phyloP scores from a whole-genome alignment of 1,140 invertebrate genomes.

The Lordiphosa collinella region DNA sequence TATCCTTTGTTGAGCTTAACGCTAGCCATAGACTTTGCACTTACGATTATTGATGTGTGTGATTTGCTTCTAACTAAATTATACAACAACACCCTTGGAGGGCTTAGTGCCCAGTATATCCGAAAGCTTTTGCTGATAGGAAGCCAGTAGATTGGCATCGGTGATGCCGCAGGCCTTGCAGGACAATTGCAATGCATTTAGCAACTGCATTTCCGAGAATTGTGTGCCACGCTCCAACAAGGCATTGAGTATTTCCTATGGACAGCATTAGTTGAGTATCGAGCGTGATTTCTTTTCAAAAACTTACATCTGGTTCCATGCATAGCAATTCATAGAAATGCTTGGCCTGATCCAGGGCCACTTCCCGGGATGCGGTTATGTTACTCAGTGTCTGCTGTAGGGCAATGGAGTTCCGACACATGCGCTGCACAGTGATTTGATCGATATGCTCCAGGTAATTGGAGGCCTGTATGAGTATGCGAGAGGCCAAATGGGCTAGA shows the following conservation, averaged over 20 bases:
- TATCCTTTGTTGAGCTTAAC: no score
- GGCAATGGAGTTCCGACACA: conserved; percentile 92
- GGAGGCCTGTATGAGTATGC: conserved; percentile 91
- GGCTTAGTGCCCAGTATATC: conserved; percentile 81
- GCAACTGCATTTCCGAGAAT: conserved; percentile 92
- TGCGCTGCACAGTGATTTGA: conserved; percentile 89
- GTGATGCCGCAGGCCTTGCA: conserved; percentile 80
- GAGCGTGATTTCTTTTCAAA: not conserved
- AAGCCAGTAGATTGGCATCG: conserved; percentile 79
- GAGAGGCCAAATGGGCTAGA: conserved; percentile 91
- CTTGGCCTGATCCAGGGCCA: conserved; percentile 92
- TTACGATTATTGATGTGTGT: no score
- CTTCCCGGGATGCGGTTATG: conserved; percentile 90
- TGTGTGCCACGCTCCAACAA: conserved; percentile 90
- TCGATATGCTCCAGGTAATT: conserved; percentile 90
- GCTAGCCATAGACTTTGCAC: no score
- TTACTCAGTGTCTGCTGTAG: conserved; percentile 92
- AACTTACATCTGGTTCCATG: conserved; percentile 86
- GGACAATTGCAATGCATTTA: conserved; percentile 89
- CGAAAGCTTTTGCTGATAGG: conserved; percentile 81
- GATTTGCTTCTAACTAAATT: conserved; percentile 12
- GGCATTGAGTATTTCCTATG: conserved; percentile 90
- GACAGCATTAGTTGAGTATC: not conserved
- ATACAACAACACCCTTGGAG: conserved; percentile 73
- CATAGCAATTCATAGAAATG: conserved; percentile 94